Base-by-base conservation (phyloP, 2,888 invertebrate species). In the Doris montereyensis region DNA sequence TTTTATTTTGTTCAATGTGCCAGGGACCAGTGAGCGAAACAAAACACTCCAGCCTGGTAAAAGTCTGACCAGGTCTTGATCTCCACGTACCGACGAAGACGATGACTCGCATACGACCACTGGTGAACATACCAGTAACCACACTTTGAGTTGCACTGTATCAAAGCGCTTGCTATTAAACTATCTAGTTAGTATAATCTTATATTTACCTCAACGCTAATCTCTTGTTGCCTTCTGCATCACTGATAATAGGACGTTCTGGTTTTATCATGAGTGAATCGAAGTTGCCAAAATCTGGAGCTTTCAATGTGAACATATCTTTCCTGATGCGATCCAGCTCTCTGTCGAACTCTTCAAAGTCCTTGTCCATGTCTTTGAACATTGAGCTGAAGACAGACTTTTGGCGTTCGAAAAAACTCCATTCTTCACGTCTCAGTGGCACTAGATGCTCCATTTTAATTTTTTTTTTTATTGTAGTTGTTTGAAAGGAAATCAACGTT, bases 151-250 rank as follows among this genome's bases (percentile, higher is more conserved):
- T n/a, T n/a, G n/a, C n/a, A n/a, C n/a, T n/a, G n/a, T n/a, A n/a
- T n/a, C n/a, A n/a, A n/a, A n/a, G n/a, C n/a, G n/a, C n/a, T n/a
- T n/a, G n/a, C n/a, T n/a, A n/a, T n/a, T n/a, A n/a, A n/a, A n/a
- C n/a, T n/a, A n/a, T n/a, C n/a, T n/a, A n/a, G n/a, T n/a, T n/a
- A n/a, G n/a, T n/a, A n/a, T n/a, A n/a, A n/a, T n/a, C n/a, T n/a
- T n/a, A n/a, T 26, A 58, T 34, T 24, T 34, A 79, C 89, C 98
- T 94, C 30, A 99, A 94, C 91, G 98, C 97, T 86, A 99, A 93
- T 90, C 85, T 84, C 74, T 96, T 95, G 93, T 98, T 98, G 92
- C 95, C 97, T 91, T 97, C 96, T 2, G 75, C 73, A 76, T 87
- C 87, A 5, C 83, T 80, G 41, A 86, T 83, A 70, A 87, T 85